Evolutionary conservation across 2,888 invertebrate genomes (phyloP).

Genomic region (Allophyes oxyacanthae): DNA sequence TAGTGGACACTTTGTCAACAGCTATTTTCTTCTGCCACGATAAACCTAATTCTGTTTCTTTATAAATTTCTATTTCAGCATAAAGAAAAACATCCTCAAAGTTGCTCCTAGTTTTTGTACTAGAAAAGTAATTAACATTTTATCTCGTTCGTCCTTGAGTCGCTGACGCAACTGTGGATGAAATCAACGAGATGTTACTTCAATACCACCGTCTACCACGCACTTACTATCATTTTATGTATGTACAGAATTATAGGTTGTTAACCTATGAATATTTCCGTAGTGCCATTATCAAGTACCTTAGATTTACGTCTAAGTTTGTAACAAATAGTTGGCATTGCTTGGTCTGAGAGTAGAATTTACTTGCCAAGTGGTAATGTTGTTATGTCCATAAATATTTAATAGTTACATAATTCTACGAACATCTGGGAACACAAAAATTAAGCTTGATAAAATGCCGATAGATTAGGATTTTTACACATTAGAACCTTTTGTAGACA

Average conservation of each 20-base stretch:
- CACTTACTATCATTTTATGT: too few species aligned
- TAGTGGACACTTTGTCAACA: slow-evolving; percentile 29
- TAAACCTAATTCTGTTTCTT: slow-evolving; percentile 7
- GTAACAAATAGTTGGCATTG: slow-evolving; percentile 17
- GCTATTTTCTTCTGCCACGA: slow-evolving; percentile 22
- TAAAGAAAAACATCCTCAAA: slow-evolving; percentile 7
- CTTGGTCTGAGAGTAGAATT: slow-evolving; percentile 5
- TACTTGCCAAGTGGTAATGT: slow-evolving; percentile 22
- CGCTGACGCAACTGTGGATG: slow-evolving; percentile 4
- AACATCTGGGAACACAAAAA: too few species aligned
- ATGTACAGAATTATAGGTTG: too few species aligned
- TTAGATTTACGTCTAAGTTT: slow-evolving; percentile 7
- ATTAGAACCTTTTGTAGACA: too few species aligned
- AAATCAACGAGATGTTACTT: slow-evolving; percentile 2
- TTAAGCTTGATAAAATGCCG: too few species aligned
- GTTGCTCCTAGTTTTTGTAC: too few species aligned
- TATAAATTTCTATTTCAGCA: background rate
- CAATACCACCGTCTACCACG: background rate
- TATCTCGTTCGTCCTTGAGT: slow-evolving; percentile 9
- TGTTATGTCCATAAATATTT: slow-evolving; percentile 9
- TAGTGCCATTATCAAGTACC: slow-evolving; percentile 12
- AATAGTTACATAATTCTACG: too few species aligned
- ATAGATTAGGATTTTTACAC: too few species aligned
- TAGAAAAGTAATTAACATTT: background rate
- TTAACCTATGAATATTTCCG: slow-evolving; percentile 1